Evolutionary conservation across 2,888 invertebrate species (phyloP).

Genomic region (Drosophila vallismaia): DNA sequence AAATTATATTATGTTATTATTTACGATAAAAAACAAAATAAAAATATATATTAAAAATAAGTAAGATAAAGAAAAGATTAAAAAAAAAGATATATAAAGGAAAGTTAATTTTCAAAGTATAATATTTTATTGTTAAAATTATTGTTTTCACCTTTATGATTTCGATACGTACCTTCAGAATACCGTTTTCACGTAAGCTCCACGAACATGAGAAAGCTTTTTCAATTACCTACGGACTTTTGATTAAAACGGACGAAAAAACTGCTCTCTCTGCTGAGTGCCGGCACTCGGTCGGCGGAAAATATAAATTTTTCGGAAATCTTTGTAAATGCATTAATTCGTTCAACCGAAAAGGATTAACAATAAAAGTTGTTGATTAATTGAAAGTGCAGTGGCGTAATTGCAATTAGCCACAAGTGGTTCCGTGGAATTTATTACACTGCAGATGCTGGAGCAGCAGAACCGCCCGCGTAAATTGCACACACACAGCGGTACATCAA

Average conservation of each 20-base stretch:
- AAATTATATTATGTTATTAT: neutral
- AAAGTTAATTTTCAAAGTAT: too few species aligned
- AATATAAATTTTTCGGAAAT: conserved; percentile 2
- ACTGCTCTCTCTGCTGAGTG: conserved; percentile 9
- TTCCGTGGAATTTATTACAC: neutral
- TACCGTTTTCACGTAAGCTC: conserved; percentile 18
- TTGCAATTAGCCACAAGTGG: neutral
- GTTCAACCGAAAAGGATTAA: neutral
- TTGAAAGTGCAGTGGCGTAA: neutral
- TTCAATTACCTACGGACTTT: conserved; percentile 28
- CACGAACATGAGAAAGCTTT: conserved; percentile 22
- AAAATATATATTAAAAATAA: too few species aligned
- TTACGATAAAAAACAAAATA: too few species aligned
- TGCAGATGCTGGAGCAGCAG: conserved; percentile 27
- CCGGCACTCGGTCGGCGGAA: conserved; percentile 24
- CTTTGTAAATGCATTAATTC: conserved; percentile 4
- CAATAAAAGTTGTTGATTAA: neutral
- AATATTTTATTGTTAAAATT: neutral
- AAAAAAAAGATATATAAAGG: too few species aligned
- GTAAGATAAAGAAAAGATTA: too few species aligned
- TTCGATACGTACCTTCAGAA: neutral
- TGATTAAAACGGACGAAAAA: conserved; percentile 23
- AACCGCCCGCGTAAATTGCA: conserved; percentile 13
- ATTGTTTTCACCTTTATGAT: neutral
- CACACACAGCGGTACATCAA: conserved; percentile 28